Evolutionary conservation across 2,888 invertebrate species (phyloP).

Genomic region (Platynereis dumerilii): DNA sequence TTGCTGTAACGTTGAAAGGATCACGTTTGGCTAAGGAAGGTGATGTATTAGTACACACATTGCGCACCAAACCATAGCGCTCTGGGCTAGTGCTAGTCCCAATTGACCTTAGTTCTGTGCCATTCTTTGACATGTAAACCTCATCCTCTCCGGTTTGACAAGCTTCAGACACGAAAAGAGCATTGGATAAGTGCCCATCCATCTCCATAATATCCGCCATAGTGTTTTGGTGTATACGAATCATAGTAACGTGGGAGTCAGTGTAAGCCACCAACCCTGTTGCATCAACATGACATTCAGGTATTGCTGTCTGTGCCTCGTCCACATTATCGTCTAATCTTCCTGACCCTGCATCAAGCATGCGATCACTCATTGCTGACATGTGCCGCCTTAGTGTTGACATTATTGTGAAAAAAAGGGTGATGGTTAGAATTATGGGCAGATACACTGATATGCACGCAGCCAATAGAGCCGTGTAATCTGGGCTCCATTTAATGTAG

Average conservation of each 20-base stretch:
- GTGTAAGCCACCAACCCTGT: background rate
- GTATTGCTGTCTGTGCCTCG: constrained; percentile 4
- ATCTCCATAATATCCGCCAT: background rate
- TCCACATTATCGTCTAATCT: constrained; percentile 4
- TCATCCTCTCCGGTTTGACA: constrained; percentile 4
- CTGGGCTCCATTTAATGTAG: constrained; percentile 31
- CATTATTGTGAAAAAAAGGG: constrained; percentile 45
- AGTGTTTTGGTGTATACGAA: background rate
- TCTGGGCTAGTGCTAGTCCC: constrained; percentile 25
- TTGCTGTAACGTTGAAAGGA: background rate
- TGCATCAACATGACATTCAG: background rate
- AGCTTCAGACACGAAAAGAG: constrained; percentile 2
- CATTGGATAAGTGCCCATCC: background rate
- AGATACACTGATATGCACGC: constrained; percentile 41
- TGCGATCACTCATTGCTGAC: constrained; percentile 18
- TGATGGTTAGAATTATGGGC: constrained; percentile 44
- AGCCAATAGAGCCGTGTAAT: constrained; percentile 30
- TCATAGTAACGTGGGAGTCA: background rate
- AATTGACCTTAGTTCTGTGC: constrained; percentile 8
- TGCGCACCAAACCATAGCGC: constrained; percentile 18
- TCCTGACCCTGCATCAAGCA: constrained; percentile 12
- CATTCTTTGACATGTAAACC: constrained; percentile 7
- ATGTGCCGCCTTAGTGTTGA: constrained; percentile 30
- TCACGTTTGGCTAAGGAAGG: constrained; percentile 5
- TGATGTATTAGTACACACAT: constrained; percentile 21